Conservation (phyloP, 2,888 invertebrate genomes). For the Falcaria lacertinaria region DNA sequence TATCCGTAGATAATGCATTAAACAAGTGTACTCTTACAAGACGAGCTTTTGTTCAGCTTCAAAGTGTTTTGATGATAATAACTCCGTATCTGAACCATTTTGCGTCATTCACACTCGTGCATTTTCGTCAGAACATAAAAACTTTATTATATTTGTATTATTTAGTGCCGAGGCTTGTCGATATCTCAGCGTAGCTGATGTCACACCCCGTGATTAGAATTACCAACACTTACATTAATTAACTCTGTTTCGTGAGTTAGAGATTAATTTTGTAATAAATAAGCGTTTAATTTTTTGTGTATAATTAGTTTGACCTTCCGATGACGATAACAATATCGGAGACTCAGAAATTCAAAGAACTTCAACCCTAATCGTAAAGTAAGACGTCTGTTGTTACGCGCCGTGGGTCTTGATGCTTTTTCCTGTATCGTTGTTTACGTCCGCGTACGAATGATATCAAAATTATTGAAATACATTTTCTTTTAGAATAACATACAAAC, state of each 20-base stretch:
- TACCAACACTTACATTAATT: no score
- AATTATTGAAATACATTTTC: slow-evolving; percentile 4
- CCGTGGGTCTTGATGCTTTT: not conserved
- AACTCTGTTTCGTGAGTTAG: no score
- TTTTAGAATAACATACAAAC: slow-evolving; percentile 5
- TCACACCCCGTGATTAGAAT: no score
- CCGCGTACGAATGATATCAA: slow-evolving; percentile 1
- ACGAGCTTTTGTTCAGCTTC: slow-evolving; percentile 31
- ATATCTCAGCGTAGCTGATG: no score
- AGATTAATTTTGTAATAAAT: not conserved
- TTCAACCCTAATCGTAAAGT: not conserved
- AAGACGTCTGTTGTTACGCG: slow-evolving; percentile 2
- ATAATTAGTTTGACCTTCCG: not conserved
- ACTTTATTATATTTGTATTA: slow-evolving; percentile 27
- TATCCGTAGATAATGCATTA: slow-evolving; percentile 8
- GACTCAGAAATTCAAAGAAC: not conserved
- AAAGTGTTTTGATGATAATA: slow-evolving; percentile 36
- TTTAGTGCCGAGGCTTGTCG: no score
- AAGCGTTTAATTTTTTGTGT: not conserved
- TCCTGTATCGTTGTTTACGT: slow-evolving; percentile 1
- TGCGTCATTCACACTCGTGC: slow-evolving; percentile 35
- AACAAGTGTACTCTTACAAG: slow-evolving; percentile 19
- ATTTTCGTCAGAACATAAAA: slow-evolving; percentile 29
- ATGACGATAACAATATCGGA: not conserved
- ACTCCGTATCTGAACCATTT: slow-evolving; percentile 26